Percentiles rank a stretch among this genome's conserved stretches.
These are phyloP conservation scores for Ammospiza caudacuta DNA, from an alignment of 2,113 vertebrate genomes.

Conservation along the genomic window DNA sequence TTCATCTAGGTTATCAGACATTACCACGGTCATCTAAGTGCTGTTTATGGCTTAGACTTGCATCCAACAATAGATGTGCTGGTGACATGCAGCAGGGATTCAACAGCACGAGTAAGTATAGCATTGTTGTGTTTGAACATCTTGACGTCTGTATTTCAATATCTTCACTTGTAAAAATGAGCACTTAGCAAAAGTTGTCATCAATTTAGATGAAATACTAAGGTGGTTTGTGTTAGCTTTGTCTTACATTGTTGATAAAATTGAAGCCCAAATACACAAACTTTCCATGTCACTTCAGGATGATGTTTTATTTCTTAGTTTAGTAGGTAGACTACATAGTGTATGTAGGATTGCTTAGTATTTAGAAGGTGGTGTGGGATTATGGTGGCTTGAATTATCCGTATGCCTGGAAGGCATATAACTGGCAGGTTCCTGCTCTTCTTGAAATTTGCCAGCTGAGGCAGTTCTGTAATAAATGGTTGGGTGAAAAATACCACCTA, in stretches of 20 bases:
- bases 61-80: slow-evolving; percentile 96
- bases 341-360: neutral
- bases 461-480: neutral
- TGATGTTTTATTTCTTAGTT: neutral
- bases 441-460: neutral
- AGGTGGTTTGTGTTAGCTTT: neutral
- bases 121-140: neutral
- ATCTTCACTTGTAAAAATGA: neutral
- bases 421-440: neutral
- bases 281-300: neutral
- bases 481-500: neutral
- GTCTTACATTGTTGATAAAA: neutral
- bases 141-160: neutral
- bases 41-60: slow-evolving; percentile 93
- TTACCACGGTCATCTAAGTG: slow-evolving; percentile 96
- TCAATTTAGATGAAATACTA: neutral
- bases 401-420: neutral
- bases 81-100: slow-evolving; percentile 95
- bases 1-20: slow-evolving; percentile 91
- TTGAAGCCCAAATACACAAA: neutral
- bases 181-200: neutral
- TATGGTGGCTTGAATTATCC: neutral
- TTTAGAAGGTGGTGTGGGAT: neutral
- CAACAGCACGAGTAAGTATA: slow-evolving; percentile 88
- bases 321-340: neutral